Evolutionary conservation across 2,888 invertebrate species (phyloP), one percentile per base, ranked within the genome.

Genomic region (Andrena chrysosceles): DNA sequence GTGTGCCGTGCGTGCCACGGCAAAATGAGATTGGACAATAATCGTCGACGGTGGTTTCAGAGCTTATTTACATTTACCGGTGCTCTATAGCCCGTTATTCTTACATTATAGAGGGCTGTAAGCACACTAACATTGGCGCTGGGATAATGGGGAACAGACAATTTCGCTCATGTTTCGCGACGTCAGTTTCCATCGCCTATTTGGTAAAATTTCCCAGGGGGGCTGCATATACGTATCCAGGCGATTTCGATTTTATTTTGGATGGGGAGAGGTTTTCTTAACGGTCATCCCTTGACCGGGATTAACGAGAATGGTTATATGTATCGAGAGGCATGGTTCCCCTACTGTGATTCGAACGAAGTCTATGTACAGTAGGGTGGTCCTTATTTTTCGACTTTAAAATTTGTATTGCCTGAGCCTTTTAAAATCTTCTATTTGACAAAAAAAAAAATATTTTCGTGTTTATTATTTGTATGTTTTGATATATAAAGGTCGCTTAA

Each of bases 1-100:
- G 71, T 64, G 77, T 64, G n/a, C 56, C 13, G 77, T 77, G 75
- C 84, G 82, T 84, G 86, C 77, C 69, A 35, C n/a, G 29, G 68
- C 76, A 74, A 84, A 86, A 86, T 71, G 79, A 84, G 75, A 86
- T 71, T 68, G 74, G 35, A 67, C 68, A 63, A 72, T 83, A 85
- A 83, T 77, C 80, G 76, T 77, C 73, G 64, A 2, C 29, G 49
- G 70, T 74, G 31, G 71, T 60, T 70, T 74, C 68, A 20, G 67
- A 64, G 20, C 63, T 72, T 78, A 71, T 83, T 85, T 75, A 74
- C 74, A 75, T 78, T 77, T 74, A 63, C 71, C 16, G 70, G 35
- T 68, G 80, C 83, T 60, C 48, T 48, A 56, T 71, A 68, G 63
- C 49, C 59, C 31, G 66, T 81, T 73, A 73, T 69, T 64, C 54